Base-by-base conservation (phyloP, 2,888 invertebrate species). In the Epicampocera succincta region DNA sequence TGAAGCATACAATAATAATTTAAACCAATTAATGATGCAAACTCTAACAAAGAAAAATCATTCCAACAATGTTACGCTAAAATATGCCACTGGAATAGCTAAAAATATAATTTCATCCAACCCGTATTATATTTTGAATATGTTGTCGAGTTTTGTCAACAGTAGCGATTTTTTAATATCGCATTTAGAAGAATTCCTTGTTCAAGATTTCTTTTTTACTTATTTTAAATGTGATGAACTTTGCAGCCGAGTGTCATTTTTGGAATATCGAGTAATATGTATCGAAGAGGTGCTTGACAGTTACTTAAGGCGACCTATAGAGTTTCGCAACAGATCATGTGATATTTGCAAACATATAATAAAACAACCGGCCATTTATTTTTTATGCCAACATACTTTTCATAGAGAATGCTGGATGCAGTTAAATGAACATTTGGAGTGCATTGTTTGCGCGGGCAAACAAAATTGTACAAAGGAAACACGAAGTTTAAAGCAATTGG, bases 331-430 rank as follows among this genome's bases (percentile, higher is more conserved):
- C 56, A 87, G 84, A 42, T 74, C 50, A 44, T 88, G 88, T 63
- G 86, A 86, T 66, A 85, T 84, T 11, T 88, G 88, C 46, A 84
- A 83, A 5, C 85, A 86, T 74, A 52, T 74, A 0, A 83, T 88
- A 19, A 74, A 83, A 9, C 81, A 80, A 54, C 86, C 87, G 0
- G 61, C 86, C 0, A 19, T 87, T 15, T 87, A 85, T 80, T 88
- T 86, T 52, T 60, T 87, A 21, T 88, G 88, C 46, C 87, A 88
- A 63, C 88, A 88, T 78, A 84, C 87, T 1, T 88, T 85, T 42
- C 88, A 88, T 52, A 86, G 84, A 58, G 85, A 88, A 63, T 88
- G 88, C 54, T 19, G 80, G 0, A 11, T 17, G 4, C 52, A 74
- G 11, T 78, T 50, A 15, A 61, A 52, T 42, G 61, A 69, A 15